phyloP scores from a whole-genome alignment of 2,888 invertebrate species.

The Pseudococcus jackbeardsleyi region DNA sequence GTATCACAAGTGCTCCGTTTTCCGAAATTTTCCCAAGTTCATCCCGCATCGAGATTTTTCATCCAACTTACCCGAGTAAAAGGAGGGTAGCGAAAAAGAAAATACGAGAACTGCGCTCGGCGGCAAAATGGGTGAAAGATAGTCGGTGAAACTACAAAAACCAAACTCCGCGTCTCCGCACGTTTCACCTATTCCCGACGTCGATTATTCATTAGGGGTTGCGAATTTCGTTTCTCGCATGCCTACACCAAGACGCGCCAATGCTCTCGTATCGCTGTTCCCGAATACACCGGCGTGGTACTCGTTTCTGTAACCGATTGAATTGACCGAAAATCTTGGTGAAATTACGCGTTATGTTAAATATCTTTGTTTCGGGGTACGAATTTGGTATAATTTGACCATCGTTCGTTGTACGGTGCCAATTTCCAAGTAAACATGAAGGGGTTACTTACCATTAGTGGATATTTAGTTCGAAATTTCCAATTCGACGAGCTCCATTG shows the following conservation, averaged over 20 bases:
- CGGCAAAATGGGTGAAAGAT: slow-evolving; percentile 32
- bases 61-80: slow-evolving; percentile 1
- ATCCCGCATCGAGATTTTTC: slow-evolving; percentile 29
- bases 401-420: no score
- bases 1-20: background rate
- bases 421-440: background rate
- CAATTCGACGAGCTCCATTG: background rate
- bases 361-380: background rate
- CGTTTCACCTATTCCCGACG: background rate
- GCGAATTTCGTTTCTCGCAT: slow-evolving; percentile 35
- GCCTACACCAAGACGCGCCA: background rate
- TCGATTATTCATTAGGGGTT: slow-evolving; percentile 51
- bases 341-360: background rate
- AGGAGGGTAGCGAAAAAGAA: background rate
- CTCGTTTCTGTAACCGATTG: background rate
- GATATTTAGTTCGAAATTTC: background rate
- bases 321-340: background rate
- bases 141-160: slow-evolving; percentile 49
- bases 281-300: background rate
- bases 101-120: slow-evolving; percentile 23
- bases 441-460: background rate
- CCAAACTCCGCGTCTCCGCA: background rate
- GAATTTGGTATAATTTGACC: background rate
- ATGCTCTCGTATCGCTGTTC: background rate
- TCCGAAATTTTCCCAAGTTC: background rate